A percentile compares a stretch with the other conserved stretches of the same genome.
Conservation (phyloP, 2,797 vertebrate genomes). For the Erethizon dorsatum region DNA sequence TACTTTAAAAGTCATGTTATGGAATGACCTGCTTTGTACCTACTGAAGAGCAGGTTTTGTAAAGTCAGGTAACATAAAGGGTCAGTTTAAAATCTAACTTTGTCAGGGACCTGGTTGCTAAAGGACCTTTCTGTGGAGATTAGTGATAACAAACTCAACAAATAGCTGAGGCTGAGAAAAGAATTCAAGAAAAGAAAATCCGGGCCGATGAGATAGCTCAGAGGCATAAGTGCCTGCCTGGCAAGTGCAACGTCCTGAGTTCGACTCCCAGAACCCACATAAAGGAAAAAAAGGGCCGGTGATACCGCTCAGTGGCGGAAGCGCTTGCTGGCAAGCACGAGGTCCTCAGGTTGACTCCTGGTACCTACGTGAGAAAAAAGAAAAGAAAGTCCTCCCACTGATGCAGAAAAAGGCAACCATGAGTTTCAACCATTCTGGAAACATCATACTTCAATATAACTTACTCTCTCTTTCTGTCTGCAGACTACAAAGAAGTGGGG, state of each 20-base stretch:
- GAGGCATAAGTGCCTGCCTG: too few relatives aligned
- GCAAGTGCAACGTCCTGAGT: too few relatives aligned
- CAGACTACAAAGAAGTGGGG: background rate
- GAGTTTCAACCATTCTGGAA: slow-evolving; percentile 45
- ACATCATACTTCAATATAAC: background rate
- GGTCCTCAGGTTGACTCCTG: too few relatives aligned
- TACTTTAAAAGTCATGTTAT: slow-evolving; percentile 20
- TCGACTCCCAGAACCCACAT: too few relatives aligned
- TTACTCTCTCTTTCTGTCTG: slow-evolving; percentile 47
- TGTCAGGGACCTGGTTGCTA: background rate
- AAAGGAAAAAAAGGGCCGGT: too few relatives aligned
- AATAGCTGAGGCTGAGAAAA: slow-evolving; percentile 60
- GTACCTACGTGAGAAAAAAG: too few relatives aligned
- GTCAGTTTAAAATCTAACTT: slow-evolving; percentile 44
- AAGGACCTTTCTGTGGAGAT: slow-evolving; percentile 30
- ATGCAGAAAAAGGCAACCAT: slow-evolving; percentile 35
- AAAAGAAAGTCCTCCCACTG: slow-evolving; percentile 41
- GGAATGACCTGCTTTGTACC: slow-evolving; percentile 46
- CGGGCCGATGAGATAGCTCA: too few relatives aligned
- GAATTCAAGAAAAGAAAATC: slow-evolving; percentile 38
- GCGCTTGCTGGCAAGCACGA: too few relatives aligned
- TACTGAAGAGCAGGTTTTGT: background rate
- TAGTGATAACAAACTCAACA: slow-evolving; percentile 42
- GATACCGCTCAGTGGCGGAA: too few relatives aligned
- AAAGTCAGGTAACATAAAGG: background rate